Percentiles rank a stretch among this genome's conserved stretches.
Evolutionary conservation across 2,113 vertebrate species (phyloP).

Genomic region (Heterotilapia buettikoferi): DNA sequence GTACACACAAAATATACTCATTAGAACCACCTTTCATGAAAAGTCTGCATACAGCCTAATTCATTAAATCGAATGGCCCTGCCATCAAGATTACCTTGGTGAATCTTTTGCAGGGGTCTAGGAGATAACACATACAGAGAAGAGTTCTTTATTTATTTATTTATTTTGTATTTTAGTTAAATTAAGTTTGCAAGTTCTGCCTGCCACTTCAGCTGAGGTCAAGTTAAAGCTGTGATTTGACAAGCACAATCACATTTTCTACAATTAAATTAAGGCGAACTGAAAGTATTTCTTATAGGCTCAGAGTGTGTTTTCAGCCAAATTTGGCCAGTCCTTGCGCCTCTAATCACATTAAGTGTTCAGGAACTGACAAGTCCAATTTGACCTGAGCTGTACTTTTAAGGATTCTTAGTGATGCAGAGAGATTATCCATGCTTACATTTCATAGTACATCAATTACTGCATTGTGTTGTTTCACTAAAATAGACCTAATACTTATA

Average conservation of each 20-base stretch:
- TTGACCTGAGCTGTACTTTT: slow-evolving; percentile 3
- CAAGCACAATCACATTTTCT: not conserved
- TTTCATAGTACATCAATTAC: not conserved
- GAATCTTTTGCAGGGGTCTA: not conserved
- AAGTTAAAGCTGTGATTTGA: not conserved
- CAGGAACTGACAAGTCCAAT: slow-evolving; percentile 1
- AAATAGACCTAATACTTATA: not conserved
- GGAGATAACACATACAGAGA: not conserved
- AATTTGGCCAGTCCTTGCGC: not conserved
- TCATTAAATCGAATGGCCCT: not conserved
- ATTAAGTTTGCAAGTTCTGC: not conserved
- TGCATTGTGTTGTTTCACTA: not conserved
- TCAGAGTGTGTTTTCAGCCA: not conserved
- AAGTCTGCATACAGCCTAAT: accelerated
- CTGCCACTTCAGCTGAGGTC: not conserved
- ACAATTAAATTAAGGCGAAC: not conserved
- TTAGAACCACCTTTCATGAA: not conserved
- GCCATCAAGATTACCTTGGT: not conserved
- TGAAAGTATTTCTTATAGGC: not conserved
- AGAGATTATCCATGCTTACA: slow-evolving; percentile 14
- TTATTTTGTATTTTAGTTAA: not conserved
- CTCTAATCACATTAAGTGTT: slow-evolving; percentile 12
- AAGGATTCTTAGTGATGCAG: not conserved
- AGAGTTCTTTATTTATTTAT: not conserved
- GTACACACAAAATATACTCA: not conserved